phyloP scores from a whole-genome alignment of 1,140 invertebrate species.

The Zaprionus ghesquierei region DNA sequence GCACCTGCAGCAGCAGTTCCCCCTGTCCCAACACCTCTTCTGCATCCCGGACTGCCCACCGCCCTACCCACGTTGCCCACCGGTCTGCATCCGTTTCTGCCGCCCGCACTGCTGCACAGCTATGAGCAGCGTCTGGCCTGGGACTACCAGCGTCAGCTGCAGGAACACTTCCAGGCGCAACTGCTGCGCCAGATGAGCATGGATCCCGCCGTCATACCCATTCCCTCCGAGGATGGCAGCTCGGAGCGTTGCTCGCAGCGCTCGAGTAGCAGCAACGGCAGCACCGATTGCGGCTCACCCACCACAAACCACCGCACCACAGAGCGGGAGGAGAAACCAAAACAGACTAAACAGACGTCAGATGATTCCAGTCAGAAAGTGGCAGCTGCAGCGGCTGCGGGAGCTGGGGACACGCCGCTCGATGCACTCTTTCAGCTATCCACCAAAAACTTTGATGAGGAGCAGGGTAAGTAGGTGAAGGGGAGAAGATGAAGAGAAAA shows the following conservation, averaged over 20 bases:
- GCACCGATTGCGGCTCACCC: constrained; percentile 87
- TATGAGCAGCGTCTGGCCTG: constrained; percentile 84
- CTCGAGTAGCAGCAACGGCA: constrained; percentile 83
- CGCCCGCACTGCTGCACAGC: constrained; percentile 72
- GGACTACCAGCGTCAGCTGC: constrained; percentile 84
- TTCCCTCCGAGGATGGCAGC: constrained; percentile 82
- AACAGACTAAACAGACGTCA: constrained; percentile 56
- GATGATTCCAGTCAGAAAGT: constrained; percentile 5
- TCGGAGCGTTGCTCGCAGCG: constrained; percentile 83
- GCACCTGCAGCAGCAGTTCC: background rate
- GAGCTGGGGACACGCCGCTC: constrained; percentile 89
- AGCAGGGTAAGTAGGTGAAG: constrained; percentile 84
- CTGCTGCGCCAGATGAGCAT: constrained; percentile 78
- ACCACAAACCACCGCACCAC: constrained; percentile 17
- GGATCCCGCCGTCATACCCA: constrained; percentile 74
- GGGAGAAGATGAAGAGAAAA: background rate
- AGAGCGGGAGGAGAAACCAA: constrained; percentile 10
- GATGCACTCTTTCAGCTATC: constrained; percentile 98
- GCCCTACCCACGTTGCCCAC: constrained; percentile 32
- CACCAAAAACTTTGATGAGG: constrained; percentile 96
- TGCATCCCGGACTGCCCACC: constrained; percentile 37
- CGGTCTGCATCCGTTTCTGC: constrained; percentile 69
- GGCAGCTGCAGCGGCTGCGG: constrained; percentile 49
- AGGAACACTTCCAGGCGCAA: constrained; percentile 82
- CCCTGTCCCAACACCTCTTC: constrained; percentile 2